Conservation (phyloP, 2,888 invertebrate species). For the Lepidochitona cinerea region DNA sequence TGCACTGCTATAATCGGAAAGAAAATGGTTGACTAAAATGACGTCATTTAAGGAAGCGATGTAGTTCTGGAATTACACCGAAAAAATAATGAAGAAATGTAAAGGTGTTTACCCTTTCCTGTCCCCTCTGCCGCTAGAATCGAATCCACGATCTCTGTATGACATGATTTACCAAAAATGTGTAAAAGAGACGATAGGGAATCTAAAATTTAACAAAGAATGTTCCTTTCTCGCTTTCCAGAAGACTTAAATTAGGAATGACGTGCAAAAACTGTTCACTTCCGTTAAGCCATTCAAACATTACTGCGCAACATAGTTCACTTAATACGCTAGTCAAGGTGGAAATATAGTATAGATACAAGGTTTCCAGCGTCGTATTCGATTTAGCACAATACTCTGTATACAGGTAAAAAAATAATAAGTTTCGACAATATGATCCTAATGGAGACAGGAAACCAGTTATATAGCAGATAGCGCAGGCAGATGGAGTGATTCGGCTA, state of each 20-base stretch:
- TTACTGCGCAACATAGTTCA: background rate
- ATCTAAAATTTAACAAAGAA: background rate
- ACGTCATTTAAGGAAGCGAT: no score
- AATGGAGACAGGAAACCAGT: no score
- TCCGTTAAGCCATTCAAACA: background rate
- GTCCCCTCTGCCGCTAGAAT: slow-evolving; percentile 54
- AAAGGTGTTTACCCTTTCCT: slow-evolving; percentile 52
- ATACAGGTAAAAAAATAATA: no score
- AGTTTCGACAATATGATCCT: no score
- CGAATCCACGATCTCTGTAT: slow-evolving; percentile 56
- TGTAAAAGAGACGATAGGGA: background rate
- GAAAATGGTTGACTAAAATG: no score
- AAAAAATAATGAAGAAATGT: background rate
- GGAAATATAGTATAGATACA: no score
- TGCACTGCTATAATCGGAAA: no score
- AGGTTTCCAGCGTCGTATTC: no score
- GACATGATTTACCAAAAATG: slow-evolving; percentile 36
- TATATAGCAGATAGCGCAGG: no score
- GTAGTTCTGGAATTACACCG: background rate
- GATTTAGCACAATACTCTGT: no score
- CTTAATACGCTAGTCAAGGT: no score
- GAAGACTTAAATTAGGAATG: background rate
- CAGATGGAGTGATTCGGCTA: background rate
- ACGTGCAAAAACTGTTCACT: background rate
- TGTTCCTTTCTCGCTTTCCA: background rate